These are phyloP conservation scores for Megalops cyprinoides DNA, from an alignment of 2,797 vertebrate species.

Conservation along the genomic window DNA sequence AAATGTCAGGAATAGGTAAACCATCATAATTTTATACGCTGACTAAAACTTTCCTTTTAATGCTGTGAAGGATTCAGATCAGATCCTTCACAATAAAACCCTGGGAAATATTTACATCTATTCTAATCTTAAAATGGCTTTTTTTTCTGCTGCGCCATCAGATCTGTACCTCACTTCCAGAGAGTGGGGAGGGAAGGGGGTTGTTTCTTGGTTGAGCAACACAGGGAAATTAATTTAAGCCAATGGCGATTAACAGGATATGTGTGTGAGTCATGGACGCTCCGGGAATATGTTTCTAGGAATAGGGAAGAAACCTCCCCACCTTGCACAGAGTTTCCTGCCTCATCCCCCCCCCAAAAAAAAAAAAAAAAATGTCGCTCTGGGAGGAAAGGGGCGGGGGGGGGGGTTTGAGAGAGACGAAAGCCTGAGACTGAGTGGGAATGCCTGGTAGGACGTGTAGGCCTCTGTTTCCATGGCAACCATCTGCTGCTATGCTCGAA, in stretches of 20 bases:
- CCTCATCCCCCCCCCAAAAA: no score
- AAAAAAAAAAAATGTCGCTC: conserved; percentile 4
- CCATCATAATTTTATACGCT: no score
- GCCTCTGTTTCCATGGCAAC: conserved; percentile 77
- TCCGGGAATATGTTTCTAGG: conserved; percentile 37
- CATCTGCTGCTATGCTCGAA: conserved; percentile 78
- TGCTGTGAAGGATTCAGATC: no score
- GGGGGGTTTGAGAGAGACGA: no score
- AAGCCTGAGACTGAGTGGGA: conserved; percentile 78
- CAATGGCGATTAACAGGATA: background rate
- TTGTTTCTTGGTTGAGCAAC: background rate
- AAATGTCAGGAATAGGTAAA: no score
- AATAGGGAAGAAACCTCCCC: conserved; percentile 48
- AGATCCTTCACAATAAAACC: background rate
- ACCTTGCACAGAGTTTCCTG: conserved; percentile 41
- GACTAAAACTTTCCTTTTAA: no score
- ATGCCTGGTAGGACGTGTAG: conserved; percentile 81
- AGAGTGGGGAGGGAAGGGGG: background rate
- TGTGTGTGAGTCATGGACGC: conserved; percentile 9
- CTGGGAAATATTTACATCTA: background rate
- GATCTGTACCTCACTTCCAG: no score
- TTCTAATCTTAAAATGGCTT: no score
- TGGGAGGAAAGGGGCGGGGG: conserved; percentile 32
- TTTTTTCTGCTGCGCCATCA: no score
- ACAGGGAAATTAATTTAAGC: background rate